A percentile compares a stretch with the other conserved stretches of the same genome.
These are phyloP conservation scores for Hyles vespertilio DNA, from an alignment of 1,140 invertebrate genomes.

Conservation along the genomic window DNA sequence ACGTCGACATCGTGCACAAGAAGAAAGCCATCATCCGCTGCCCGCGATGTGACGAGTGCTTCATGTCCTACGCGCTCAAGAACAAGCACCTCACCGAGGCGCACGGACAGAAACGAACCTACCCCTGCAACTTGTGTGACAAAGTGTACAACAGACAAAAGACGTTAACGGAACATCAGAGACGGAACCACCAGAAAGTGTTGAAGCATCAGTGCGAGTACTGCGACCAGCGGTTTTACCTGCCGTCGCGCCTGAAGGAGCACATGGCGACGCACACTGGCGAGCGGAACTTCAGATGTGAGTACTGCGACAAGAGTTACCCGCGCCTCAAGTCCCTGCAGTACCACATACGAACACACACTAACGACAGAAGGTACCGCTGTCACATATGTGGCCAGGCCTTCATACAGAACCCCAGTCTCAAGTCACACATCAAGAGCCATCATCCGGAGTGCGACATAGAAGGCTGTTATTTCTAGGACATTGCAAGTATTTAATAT, in stretches of 20 bases:
- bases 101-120: conserved; percentile 60
- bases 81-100: conserved; percentile 65
- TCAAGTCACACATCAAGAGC: conserved; percentile 44
- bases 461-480: conserved; percentile 22
- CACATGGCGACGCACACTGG: conserved; percentile 79
- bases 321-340: conserved; percentile 52
- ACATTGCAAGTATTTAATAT: background rate
- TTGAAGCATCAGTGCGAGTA: conserved; percentile 66
- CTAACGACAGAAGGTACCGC: conserved; percentile 34
- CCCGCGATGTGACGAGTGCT: conserved; percentile 61
- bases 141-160: conserved; percentile 69
- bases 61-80: conserved; percentile 64
- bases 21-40: conserved; percentile 66
- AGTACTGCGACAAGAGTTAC: conserved; percentile 60
- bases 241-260: conserved; percentile 54
- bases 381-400: conserved; percentile 43
- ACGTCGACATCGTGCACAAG: conserved; percentile 65
- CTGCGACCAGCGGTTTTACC: conserved; percentile 61
- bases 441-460: conserved; percentile 33
- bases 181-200: conserved; percentile 62
- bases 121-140: conserved; percentile 66
- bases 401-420: conserved; percentile 39
- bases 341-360: conserved; percentile 43
- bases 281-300: conserved; percentile 77
- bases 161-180: conserved; percentile 60